Percentiles rank a stretch among this genome's conserved stretches.
Evolutionary conservation across 1,140 invertebrate species (phyloP).

Genomic region (Hesperophylax magnus): DNA sequence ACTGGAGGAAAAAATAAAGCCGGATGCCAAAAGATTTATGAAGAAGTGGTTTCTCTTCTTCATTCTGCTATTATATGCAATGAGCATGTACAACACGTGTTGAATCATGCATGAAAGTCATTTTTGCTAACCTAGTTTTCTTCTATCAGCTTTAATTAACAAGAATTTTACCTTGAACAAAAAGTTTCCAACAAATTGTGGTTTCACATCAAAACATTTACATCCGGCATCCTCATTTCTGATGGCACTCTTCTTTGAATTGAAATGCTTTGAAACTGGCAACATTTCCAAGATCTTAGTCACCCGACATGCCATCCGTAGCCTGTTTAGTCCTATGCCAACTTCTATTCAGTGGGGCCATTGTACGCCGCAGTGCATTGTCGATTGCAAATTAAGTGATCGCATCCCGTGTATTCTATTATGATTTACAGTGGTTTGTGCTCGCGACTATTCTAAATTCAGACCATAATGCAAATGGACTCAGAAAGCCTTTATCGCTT

Average conservation of each 20-base stretch:
- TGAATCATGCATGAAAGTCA: too few species aligned
- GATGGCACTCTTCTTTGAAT: not conserved
- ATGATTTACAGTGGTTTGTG: conserved; percentile 10
- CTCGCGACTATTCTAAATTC: conserved; percentile 7
- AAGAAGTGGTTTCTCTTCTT: too few species aligned
- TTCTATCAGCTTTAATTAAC: too few species aligned
- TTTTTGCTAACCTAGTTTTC: too few species aligned
- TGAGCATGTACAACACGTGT: too few species aligned
- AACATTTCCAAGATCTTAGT: not conserved
- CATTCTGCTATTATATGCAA: too few species aligned
- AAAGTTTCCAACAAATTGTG: not conserved
- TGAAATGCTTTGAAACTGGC: not conserved
- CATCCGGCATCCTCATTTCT: conserved; percentile 1
- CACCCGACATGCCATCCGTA: not conserved
- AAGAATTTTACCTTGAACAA: not conserved
- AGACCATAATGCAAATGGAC: not conserved
- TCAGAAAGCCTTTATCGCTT: conserved; percentile 9
- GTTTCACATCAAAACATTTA: not conserved
- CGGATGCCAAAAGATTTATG: too few species aligned
- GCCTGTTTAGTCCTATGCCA: conserved; percentile 14
- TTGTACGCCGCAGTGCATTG: conserved; percentile 1
- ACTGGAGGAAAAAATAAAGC: too few species aligned
- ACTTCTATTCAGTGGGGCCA: conserved; percentile 6
- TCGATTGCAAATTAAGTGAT: conserved; percentile 32
- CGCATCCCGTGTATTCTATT: conserved; percentile 24